Evolutionary conservation across 2,888 invertebrate species (phyloP).

Genomic region (Tipula confusa): DNA sequence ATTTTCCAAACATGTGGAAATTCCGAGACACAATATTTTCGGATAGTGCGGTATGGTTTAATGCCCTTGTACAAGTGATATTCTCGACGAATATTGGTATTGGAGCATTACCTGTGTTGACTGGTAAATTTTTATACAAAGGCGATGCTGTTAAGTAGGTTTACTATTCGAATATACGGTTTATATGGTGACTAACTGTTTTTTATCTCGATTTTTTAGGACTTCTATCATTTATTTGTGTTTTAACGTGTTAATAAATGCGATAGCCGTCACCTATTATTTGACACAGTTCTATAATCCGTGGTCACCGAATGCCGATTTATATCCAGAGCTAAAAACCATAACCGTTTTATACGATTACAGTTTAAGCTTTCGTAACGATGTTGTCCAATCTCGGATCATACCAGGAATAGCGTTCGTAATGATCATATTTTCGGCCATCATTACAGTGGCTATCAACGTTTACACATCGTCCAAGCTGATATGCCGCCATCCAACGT

Average conservation of each 20-base stretch:
- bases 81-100: slow-evolving; percentile 49
- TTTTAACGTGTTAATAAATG: slow-evolving; percentile 48
- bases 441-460: slow-evolving; percentile 45
- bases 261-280: slow-evolving; percentile 48
- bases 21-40: slow-evolving; percentile 41
- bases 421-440: slow-evolving; percentile 45
- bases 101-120: slow-evolving; percentile 48
- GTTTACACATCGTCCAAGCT: slow-evolving; percentile 48
- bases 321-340: slow-evolving; percentile 44
- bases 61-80: slow-evolving; percentile 49
- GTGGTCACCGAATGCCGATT: slow-evolving; percentile 36
- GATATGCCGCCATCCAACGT: slow-evolving; percentile 47
- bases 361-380: slow-evolving; percentile 40
- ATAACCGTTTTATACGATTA: slow-evolving; percentile 48
- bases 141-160: slow-evolving; percentile 45
- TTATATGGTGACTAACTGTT: neutral
- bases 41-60: slow-evolving; percentile 48
- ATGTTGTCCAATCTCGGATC: slow-evolving; percentile 39
- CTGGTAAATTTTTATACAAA: slow-evolving; percentile 50
- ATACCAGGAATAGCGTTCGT: slow-evolving; percentile 44
- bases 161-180: too few species aligned
- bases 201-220: slow-evolving; percentile 37
- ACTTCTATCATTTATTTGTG: slow-evolving; percentile 49
- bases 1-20: slow-evolving; percentile 46
- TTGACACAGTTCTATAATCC: slow-evolving; percentile 48